phyloP scores from a whole-genome alignment of 2,888 invertebrate species.

The Ligdia adustata region DNA sequence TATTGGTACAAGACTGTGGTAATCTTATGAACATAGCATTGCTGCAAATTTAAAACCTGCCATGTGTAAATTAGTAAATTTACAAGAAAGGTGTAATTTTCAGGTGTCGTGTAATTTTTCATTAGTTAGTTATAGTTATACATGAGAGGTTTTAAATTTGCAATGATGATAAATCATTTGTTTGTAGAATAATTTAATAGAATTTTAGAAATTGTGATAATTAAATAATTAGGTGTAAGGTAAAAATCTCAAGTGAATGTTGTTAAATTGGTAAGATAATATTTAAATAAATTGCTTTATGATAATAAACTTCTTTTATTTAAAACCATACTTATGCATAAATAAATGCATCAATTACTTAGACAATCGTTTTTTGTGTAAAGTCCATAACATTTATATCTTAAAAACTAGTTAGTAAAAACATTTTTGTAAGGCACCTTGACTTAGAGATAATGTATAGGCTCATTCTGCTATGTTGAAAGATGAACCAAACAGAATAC shows the following conservation, averaged over 20 bases:
- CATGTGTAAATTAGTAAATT: no score
- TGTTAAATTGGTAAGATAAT: conserved; percentile 44
- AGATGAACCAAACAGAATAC: no score
- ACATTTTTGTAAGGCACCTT: conserved; percentile 18
- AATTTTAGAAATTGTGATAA: conserved; percentile 57
- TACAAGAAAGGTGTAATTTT: no score
- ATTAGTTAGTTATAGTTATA: no score
- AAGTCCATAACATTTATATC: neutral
- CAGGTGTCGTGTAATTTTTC: no score
- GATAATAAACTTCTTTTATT: conserved; percentile 8
- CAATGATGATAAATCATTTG: conserved; percentile 45
- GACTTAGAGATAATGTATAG: no score
- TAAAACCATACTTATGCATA: conserved; percentile 4
- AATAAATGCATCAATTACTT: neutral
- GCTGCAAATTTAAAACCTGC: no score
- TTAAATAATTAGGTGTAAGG: conserved; percentile 38
- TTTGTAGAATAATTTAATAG: conserved; percentile 38
- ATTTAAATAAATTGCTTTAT: conserved; percentile 43
- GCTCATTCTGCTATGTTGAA: no score
- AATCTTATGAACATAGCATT: no score
- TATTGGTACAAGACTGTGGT: conserved; percentile 31
- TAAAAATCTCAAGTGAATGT: conserved; percentile 37
- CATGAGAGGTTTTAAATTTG: conserved; percentile 21
- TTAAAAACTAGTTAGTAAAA: neutral
- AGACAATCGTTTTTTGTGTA: no score